Evolutionary conservation across 2,797 vertebrate species (phyloP), one percentile per base, ranked within the genome.

Genomic region (Crocidura indochinensis): DNA sequence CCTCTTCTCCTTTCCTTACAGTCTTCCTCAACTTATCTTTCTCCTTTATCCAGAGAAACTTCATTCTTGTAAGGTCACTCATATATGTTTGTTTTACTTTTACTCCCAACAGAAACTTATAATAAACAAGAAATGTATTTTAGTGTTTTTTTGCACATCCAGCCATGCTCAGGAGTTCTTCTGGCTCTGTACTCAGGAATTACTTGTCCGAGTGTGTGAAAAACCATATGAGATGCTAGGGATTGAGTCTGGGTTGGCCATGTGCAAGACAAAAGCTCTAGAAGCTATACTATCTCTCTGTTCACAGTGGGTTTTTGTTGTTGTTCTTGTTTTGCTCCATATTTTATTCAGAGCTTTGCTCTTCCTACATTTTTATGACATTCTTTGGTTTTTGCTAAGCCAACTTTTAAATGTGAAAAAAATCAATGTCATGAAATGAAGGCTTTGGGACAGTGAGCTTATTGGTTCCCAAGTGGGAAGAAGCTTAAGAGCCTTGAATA

Each of bases 51-150:
- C 53, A 71, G 69, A 84, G 38, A 10, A 64, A 87, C 46, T 3
- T 49, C 27, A 65, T 72, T 92, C 76, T 92, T 90, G 83, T 64
- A 84, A 95, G 77, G 31, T 78, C 74, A 87, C 81, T 88, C 93
- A 89, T 90, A 90, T 91, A 91, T 91, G 86, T 83, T 96, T 67
- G 72, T 93, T 96, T 96, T 92, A 86, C 84, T 95, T 93, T 92
- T 92, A 80, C 68, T 92, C 87, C 76, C 81, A 72, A 92, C 77
- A 88, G 44, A 29, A 90, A 49, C 68, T 94, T 89, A 77, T 62
- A 93, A 15, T 85, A 95, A 95, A 95, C 81, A 95, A 84, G 69
- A 90, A 69, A 79, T 87, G 88, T 96, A 93, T 94, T 95, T 96
- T 94, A 93, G 88, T 60, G 56, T 17, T 19, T 20, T 91, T 94